Evolutionary conservation across 1,140 invertebrate species (phyloP).

Genomic region (Brachionus calyciflorus): DNA sequence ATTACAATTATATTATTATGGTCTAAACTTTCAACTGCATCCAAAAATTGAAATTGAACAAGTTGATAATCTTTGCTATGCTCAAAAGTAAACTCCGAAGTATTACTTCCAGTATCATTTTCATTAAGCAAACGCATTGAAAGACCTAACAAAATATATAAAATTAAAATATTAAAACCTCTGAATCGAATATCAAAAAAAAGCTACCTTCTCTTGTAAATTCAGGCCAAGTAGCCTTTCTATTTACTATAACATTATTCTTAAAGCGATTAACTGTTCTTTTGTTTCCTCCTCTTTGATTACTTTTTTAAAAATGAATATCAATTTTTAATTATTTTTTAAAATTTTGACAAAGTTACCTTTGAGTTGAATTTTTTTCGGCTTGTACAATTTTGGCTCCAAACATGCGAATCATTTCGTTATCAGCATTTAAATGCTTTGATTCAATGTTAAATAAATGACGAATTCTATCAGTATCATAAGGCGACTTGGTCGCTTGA

Average conservation of each 20-base stretch:
- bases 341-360: slow-evolving; percentile 52
- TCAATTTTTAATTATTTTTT: background rate
- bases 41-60: slow-evolving; percentile 71
- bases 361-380: slow-evolving; percentile 61
- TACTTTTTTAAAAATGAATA: slow-evolving; percentile 30
- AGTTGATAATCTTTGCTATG: slow-evolving; percentile 75
- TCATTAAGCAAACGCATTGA: slow-evolving; percentile 70
- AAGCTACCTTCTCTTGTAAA: slow-evolving; percentile 34
- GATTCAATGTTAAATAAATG: slow-evolving; percentile 22
- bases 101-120: slow-evolving; percentile 62
- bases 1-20: slow-evolving; percentile 75
- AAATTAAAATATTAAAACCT: background rate
- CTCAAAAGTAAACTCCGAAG: slow-evolving; percentile 71
- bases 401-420: slow-evolving; percentile 80
- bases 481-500: background rate
- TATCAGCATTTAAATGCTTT: slow-evolving; percentile 75
- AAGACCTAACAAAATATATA: slow-evolving; percentile 62
- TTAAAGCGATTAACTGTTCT: background rate
- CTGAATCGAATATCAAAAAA: too few species aligned
- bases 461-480: background rate
- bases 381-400: slow-evolving; percentile 73
- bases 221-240: slow-evolving; percentile 28
- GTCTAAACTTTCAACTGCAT: slow-evolving; percentile 75
- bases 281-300: background rate
- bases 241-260: background rate